phyloP scores from a whole-genome alignment of 2,888 invertebrate genomes.

The Cephalotes varians region DNA sequence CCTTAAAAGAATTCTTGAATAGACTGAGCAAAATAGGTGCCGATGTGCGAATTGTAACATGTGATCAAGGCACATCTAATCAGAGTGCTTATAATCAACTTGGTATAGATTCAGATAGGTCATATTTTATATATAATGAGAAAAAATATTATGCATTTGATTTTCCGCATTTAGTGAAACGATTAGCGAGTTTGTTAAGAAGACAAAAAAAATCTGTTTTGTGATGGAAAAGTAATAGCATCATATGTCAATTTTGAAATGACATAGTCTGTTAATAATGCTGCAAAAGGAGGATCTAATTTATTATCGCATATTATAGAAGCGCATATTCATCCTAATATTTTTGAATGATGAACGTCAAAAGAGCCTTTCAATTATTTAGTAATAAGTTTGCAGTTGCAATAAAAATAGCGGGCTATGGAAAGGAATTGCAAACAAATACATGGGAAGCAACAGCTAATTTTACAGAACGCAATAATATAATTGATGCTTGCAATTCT shows the following conservation, averaged over 20 bases:
- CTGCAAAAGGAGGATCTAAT: neutral
- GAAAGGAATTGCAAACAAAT: neutral
- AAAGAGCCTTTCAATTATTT: neutral
- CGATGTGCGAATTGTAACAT: neutral
- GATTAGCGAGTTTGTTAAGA: neutral
- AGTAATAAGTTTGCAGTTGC: neutral
- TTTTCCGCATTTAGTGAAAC: too few species aligned
- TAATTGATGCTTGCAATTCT: neutral
- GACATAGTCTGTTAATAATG: neutral
- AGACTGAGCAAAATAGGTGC: neutral
- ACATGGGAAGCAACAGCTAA: neutral
- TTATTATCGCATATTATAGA: neutral
- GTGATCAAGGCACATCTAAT: neutral
- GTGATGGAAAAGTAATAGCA: neutral
- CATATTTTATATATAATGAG: neutral
- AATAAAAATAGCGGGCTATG: neutral
- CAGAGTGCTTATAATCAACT: neutral
- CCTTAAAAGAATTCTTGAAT: neutral
- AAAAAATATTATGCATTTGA: conserved; percentile 11
- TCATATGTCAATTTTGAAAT: neutral
- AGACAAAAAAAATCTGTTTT: neutral
- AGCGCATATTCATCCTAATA: neutral
- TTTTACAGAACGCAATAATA: neutral
- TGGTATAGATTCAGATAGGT: neutral
- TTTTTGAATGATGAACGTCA: neutral